Evolutionary conservation across 2,888 invertebrate genomes (phyloP).

Genomic region (Phania funesta): DNA sequence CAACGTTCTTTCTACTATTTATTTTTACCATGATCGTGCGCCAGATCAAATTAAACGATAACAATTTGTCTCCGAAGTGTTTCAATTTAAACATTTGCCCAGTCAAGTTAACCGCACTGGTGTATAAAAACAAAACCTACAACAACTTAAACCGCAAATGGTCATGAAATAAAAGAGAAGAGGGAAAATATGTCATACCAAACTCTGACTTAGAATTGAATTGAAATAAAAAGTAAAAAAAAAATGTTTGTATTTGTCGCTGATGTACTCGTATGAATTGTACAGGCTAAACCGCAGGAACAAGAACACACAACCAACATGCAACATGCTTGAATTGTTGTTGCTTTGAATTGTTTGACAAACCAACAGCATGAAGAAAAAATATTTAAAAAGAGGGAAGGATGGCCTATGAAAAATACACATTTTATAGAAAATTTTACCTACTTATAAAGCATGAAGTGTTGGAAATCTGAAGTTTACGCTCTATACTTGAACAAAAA

Average conservation of each 20-base stretch:
- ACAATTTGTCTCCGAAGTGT: conserved; percentile 80
- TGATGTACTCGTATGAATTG: conserved; percentile 34
- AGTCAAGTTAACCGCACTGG: conserved; percentile 59
- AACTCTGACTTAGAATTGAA: conserved; percentile 51
- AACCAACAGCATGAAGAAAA: conserved; percentile 4
- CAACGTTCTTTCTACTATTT: conserved; percentile 33
- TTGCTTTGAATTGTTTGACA: conserved; percentile 27
- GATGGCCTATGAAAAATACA: neutral
- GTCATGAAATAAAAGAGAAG: conserved; percentile 27
- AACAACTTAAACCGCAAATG: conserved; percentile 49
- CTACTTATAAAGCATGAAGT: neutral
- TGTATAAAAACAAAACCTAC: conserved; percentile 6
- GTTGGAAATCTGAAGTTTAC: neutral
- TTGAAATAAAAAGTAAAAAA: conserved; percentile 7
- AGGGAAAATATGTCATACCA: conserved; percentile 57
- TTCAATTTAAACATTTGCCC: conserved; percentile 76
- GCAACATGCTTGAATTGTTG: conserved; percentile 41
- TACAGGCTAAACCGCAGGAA: conserved; percentile 35
- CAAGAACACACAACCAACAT: conserved; percentile 42
- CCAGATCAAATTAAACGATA: conserved; percentile 80
- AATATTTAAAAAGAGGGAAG: conserved; percentile 15
- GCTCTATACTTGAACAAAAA: too few relatives aligned
- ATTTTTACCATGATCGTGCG: conserved; percentile 75
- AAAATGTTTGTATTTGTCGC: conserved; percentile 45
- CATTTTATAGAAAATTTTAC: neutral